Evolutionary conservation across 1,140 invertebrate genomes (phyloP), one percentile per base, ranked within the genome.

Genomic region (Panagrolaimus sp.): DNA sequence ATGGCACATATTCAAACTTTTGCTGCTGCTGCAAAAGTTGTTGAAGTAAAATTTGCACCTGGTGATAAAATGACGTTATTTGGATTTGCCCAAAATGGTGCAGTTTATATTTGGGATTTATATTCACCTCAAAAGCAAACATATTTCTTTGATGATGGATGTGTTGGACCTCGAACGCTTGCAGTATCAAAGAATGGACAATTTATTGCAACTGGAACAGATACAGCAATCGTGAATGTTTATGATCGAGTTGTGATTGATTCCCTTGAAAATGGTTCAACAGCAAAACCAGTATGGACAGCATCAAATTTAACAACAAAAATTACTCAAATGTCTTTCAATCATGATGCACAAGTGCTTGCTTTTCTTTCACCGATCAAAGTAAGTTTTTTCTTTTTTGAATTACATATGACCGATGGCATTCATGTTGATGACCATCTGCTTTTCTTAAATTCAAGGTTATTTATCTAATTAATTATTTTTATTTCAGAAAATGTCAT

Each of bases 1-100:
- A 76, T 76, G 75, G 75, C 76, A 21, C 75, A 78, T 47, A 43
- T 76, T 21, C 77, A 79, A 14, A 76, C 75, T 15, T 76, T 77
- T 66, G 52, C 48, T 15, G 75, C 69, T 14, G 12, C 43, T 12
- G n/a, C 64, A 10, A 47, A 58, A 17, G 28, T 76, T n/a, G 77
- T 76, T 5, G 75, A 75, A 15, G 65, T 78, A 21, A 62, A 73
- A 44, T 76, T 76, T 63, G 74, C 75, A 15, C 46, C 75, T 32
- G 43, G 48, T 8, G 69, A 79, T 44, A 44, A 63, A 26, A 77
- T 79, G 9, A 72, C 63, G 43, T 26, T 76, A 12, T 63, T 52
- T 43, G 75, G 55, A 67, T 38, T 15, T 66, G 32, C 38, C 75
- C 76, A 26, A 14, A 68, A 67, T 47, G 75, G 76, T 0, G 62